A percentile compares a stretch with the other conserved stretches of the same genome.
These are phyloP conservation scores for Octomys mimax DNA, from an alignment of 2,797 vertebrate genomes.

Conservation along the genomic window DNA sequence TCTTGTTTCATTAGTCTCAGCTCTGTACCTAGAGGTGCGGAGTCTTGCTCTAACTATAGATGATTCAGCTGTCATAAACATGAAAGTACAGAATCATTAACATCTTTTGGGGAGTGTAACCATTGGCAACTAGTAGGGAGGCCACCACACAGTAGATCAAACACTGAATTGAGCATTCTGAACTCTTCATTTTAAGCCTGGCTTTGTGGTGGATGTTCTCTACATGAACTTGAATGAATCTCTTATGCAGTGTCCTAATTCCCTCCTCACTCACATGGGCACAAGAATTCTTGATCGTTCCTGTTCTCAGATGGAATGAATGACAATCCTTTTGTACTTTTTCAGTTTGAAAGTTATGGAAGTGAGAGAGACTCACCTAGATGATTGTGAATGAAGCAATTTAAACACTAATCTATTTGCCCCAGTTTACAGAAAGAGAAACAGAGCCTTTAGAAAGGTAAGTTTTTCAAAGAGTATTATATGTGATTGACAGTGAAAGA, in stretches of 20 bases:
- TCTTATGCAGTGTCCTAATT: not conserved
- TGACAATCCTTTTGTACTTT: not conserved
- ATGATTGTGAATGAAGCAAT: not conserved
- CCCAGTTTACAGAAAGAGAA: conserved; percentile 1
- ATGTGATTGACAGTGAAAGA: not conserved
- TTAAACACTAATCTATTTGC: conserved; percentile 18
- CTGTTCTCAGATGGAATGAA: not conserved
- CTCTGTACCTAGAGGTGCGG: not conserved
- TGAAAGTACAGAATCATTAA: not conserved
- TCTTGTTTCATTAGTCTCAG: not conserved
- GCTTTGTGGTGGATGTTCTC: not conserved
- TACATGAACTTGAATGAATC: not conserved
- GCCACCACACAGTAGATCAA: not conserved
- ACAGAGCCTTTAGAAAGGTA: not conserved
- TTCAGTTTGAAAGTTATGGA: not conserved
- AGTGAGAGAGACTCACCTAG: conserved; percentile 20
- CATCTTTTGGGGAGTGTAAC: not conserved
- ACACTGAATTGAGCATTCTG: not conserved
- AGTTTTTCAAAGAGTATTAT: not conserved
- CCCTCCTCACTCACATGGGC: not conserved
- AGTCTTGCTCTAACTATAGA: not conserved
- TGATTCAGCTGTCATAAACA: not conserved
- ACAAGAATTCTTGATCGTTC: not conserved
- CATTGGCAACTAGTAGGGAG: not conserved
- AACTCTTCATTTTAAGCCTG: conserved; percentile 26